Conservation (phyloP, 2,113 vertebrate species). For the Laticauda laticaudata region DNA sequence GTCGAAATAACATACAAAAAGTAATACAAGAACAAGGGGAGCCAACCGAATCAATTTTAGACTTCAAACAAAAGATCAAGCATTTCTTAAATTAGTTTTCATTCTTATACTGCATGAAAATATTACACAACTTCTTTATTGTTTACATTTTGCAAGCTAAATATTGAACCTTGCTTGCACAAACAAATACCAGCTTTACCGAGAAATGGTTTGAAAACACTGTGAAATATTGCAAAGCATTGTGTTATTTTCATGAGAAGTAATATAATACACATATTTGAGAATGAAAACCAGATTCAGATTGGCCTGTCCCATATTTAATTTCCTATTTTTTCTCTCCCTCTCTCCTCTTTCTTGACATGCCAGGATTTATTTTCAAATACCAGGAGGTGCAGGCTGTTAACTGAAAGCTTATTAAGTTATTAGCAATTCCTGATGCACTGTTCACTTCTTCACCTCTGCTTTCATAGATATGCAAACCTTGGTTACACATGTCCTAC, state of each 20-base stretch:
- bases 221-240: not conserved
- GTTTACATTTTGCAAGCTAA: not conserved
- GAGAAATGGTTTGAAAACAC: not conserved
- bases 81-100: not conserved
- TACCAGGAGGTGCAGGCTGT: not conserved
- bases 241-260: not conserved
- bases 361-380: conserved; percentile 24
- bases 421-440: conserved; percentile 12
- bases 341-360: conserved; percentile 27
- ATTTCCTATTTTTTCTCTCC: not conserved
- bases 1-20: not conserved
- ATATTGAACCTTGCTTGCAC: not conserved
- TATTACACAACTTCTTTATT: not conserved
- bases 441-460: conserved; percentile 34
- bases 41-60: not conserved
- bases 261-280: conserved; percentile 10
- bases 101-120: not conserved
- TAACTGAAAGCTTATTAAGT: conserved; percentile 15
- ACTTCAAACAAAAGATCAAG: not conserved
- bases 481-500: not conserved
- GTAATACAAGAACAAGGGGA: too few relatives aligned
- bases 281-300: conserved; percentile 29
- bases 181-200: not conserved
- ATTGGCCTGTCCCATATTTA: conserved; percentile 35
- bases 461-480: conserved; percentile 19